Conservation (phyloP, 2,797 vertebrate genomes). For the Masticophis lateralis region DNA sequence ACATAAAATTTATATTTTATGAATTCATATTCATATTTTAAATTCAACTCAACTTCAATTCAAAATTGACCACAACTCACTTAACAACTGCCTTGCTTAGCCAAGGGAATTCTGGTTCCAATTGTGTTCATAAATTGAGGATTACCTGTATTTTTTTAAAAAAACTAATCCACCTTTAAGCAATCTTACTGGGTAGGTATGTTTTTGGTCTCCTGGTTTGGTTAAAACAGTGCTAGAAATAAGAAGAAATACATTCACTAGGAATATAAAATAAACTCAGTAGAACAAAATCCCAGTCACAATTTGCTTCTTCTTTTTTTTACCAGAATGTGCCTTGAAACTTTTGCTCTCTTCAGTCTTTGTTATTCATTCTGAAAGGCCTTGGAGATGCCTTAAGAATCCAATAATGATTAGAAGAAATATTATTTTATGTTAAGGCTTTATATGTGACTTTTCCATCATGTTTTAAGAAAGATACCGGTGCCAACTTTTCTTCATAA, state of each 20-base stretch:
- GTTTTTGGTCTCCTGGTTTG: background rate
- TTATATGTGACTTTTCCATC: background rate
- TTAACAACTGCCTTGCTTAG: background rate
- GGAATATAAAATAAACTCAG: background rate
- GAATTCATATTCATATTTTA: no score
- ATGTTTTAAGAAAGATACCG: background rate
- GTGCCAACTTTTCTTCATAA: background rate
- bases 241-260: background rate
- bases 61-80: background rate
- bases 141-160: background rate
- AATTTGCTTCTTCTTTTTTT: background rate
- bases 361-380: background rate
- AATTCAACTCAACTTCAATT: background rate
- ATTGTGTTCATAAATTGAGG: background rate
- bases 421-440: background rate
- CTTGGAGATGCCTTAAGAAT: background rate
- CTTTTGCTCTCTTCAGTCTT: background rate
- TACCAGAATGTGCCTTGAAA: background rate
- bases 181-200: background rate
- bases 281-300: background rate
- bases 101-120: background rate
- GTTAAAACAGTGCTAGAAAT: background rate
- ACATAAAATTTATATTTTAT: background rate
- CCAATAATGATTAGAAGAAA: background rate
- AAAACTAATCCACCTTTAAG: background rate